A percentile compares a stretch with the other conserved stretches of the same genome.
Evolutionary conservation across 2,888 invertebrate genomes (phyloP).

Genomic region (Timema podura): DNA sequence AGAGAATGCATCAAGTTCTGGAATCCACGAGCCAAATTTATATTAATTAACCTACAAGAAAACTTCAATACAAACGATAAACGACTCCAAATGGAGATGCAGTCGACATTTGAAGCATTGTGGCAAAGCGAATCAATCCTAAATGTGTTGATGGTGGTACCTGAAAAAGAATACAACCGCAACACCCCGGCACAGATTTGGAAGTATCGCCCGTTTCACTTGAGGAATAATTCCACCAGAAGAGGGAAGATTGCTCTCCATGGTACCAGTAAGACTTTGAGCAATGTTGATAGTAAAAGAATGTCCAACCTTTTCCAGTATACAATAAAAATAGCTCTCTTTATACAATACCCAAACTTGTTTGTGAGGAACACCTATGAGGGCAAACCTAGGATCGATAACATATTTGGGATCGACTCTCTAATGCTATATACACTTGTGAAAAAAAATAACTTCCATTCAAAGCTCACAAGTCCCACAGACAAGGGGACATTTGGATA

Average conservation of each 20-base stretch:
- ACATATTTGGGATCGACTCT: constrained; percentile 44
- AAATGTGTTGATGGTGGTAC: too few species aligned
- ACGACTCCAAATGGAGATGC: too few species aligned
- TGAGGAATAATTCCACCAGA: too few species aligned
- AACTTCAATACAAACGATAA: too few species aligned
- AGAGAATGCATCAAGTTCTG: too few species aligned
- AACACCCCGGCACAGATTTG: too few species aligned
- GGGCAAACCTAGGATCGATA: neutral
- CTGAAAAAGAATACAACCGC: too few species aligned
- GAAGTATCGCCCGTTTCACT: too few species aligned
- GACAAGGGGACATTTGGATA: constrained; percentile 37
- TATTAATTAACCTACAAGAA: too few species aligned
- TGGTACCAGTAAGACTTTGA: neutral
- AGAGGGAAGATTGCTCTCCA: neutral
- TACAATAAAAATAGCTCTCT: neutral
- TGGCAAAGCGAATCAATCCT: too few species aligned
- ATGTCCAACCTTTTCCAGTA: neutral
- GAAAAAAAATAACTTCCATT: constrained; percentile 41
- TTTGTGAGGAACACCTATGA: neutral
- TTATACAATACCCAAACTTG: neutral
- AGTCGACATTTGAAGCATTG: too few species aligned
- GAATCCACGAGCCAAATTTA: too few species aligned
- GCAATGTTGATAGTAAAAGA: neutral
- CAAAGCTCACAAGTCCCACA: constrained; percentile 36
- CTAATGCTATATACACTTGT: constrained; percentile 41